These are phyloP conservation scores for Cylloceria caligata DNA, from an alignment of 2,888 invertebrate genomes.

Conservation along the genomic window DNA sequence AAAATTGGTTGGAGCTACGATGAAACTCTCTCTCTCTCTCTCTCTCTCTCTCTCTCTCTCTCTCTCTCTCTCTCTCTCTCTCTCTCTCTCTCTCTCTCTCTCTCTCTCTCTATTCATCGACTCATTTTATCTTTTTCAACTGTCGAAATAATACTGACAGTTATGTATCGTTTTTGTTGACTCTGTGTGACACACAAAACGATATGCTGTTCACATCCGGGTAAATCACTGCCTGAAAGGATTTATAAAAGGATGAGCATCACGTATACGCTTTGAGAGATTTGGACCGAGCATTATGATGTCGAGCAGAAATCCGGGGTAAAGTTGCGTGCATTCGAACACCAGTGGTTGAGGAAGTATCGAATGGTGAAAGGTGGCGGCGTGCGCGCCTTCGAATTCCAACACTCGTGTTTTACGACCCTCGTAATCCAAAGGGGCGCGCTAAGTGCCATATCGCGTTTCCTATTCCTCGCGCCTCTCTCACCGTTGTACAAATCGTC, in stretches of 20 bases:
- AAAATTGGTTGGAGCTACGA: neutral
- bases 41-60: too few relatives aligned
- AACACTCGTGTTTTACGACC: slow-evolving; percentile 64
- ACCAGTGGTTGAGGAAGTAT: slow-evolving; percentile 45
- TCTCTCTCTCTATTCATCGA: too few relatives aligned
- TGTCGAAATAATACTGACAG: neutral
- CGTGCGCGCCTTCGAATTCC: slow-evolving; percentile 67
- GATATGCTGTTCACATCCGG: neutral
- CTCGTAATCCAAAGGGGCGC: slow-evolving; percentile 63
- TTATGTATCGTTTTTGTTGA: neutral
- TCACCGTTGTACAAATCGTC: neutral
- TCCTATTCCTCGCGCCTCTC: slow-evolving; percentile 53
- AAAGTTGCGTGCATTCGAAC: slow-evolving; percentile 55
- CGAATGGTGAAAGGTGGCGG: slow-evolving; percentile 60
- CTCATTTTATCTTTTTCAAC: neutral
- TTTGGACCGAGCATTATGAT: slow-evolving; percentile 41
- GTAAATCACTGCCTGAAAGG: neutral
- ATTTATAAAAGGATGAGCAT: slow-evolving; percentile 38
- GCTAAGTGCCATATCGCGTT: slow-evolving; percentile 66
- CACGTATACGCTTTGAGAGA: neutral
- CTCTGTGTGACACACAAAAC: neutral
- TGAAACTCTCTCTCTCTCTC: neutral
- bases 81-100: too few relatives aligned
- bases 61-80: too few relatives aligned
- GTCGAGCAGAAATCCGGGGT: slow-evolving; percentile 59